Evolutionary conservation across 2,113 vertebrate genomes (phyloP).

Genomic region (Gorsachius goisagi): DNA sequence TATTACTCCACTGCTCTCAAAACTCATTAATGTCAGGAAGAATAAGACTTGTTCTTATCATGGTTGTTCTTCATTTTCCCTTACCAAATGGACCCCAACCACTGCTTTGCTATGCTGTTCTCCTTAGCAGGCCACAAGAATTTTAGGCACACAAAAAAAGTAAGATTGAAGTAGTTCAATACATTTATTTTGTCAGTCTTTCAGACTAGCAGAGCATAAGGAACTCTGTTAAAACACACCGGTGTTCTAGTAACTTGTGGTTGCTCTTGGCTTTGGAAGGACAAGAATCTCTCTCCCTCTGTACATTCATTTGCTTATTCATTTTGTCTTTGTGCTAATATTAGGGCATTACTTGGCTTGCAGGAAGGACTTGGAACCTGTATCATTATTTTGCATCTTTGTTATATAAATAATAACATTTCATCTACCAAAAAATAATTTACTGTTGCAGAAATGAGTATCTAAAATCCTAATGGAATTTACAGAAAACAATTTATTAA

Average conservation of each 20-base stretch:
- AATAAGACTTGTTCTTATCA: background rate
- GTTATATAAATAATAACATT: conserved; percentile 5
- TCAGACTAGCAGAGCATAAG: background rate
- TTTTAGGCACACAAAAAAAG: background rate
- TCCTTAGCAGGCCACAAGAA: background rate
- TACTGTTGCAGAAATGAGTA: background rate
- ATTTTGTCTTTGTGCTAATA: background rate
- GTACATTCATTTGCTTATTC: background rate
- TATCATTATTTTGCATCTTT: background rate
- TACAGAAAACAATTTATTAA: conserved; percentile 33
- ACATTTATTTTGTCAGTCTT: background rate
- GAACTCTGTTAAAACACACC: background rate
- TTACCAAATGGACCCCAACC: background rate
- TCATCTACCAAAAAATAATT: background rate
- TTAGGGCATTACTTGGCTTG: background rate
- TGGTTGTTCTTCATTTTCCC: background rate
- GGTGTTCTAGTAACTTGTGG: background rate
- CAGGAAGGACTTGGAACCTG: background rate
- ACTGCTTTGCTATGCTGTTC: background rate
- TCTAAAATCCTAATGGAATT: conserved; percentile 36
- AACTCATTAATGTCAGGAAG: background rate
- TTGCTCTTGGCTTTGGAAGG: background rate
- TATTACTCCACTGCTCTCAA: background rate
- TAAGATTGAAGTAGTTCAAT: background rate
- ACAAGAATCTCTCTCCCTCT: background rate